Evolutionary conservation across 2,888 invertebrate species (phyloP).

Genomic region (Perizoma flavofasciatum): DNA sequence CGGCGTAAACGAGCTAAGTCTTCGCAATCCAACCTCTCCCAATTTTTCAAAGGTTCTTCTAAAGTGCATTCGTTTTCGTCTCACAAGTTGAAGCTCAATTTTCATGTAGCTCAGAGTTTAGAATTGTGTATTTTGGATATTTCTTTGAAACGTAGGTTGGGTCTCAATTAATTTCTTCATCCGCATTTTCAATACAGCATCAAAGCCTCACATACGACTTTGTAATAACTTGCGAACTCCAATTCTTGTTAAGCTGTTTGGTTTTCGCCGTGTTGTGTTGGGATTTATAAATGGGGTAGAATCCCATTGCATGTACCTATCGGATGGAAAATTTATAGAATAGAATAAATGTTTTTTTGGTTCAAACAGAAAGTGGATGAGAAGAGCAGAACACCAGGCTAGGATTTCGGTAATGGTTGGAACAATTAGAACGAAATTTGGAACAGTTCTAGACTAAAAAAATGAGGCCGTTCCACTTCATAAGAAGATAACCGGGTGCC

Average conservation of each 20-base stretch:
- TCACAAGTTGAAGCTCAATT: constrained; percentile 6
- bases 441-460: too few species aligned
- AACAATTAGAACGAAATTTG: too few species aligned
- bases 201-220: constrained; percentile 48
- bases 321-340: too few species aligned
- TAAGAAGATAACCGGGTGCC: too few species aligned
- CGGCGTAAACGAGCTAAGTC: constrained; percentile 27
- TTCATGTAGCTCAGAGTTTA: not conserved
- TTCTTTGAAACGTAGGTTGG: constrained; percentile 48
- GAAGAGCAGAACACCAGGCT: too few species aligned
- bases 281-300: not conserved
- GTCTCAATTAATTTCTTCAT: constrained; percentile 65
- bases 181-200: constrained; percentile 54
- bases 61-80: constrained; percentile 29
- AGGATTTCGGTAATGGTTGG: too few species aligned
- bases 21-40: constrained; percentile 26
- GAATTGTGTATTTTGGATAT: constrained; percentile 2
- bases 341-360: too few species aligned
- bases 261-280: constrained; percentile 14
- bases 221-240: constrained; percentile 48
- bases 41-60: constrained; percentile 36
- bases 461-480: too few species aligned
- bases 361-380: too few species aligned
- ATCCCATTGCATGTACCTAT: too few species aligned
- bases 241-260: constrained; percentile 20